Percentiles rank a stretch among this genome's conserved stretches.
Conservation (phyloP, 2,888 invertebrate genomes). For the Ophraella communa region DNA sequence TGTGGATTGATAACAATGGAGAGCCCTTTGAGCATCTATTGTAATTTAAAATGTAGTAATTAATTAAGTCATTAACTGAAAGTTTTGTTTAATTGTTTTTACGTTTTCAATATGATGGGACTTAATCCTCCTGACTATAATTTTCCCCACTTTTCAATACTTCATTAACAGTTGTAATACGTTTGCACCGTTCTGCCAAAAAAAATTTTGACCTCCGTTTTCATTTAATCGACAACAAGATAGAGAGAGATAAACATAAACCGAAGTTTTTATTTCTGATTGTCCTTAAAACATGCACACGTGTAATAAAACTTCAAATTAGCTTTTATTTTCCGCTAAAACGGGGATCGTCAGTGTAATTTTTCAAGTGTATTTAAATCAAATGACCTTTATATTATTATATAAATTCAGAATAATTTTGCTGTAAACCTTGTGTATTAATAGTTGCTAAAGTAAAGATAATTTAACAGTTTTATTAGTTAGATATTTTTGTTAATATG, state of each 20-base stretch:
- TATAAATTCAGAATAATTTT: background rate
- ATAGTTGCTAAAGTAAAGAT: background rate
- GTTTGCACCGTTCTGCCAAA: conserved; percentile 1
- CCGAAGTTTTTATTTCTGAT: background rate
- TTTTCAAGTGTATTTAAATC: background rate
- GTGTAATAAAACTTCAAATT: background rate
- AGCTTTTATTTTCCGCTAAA: background rate
- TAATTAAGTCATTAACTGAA: too few relatives aligned
- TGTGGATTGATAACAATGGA: too few relatives aligned
- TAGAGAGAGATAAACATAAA: too few relatives aligned
- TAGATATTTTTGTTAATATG: too few relatives aligned
- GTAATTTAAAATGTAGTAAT: too few relatives aligned
- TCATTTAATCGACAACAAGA: conserved; percentile 3
- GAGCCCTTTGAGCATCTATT: too few relatives aligned
- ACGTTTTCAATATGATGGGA: too few relatives aligned
- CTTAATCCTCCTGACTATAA: conserved; percentile 1
- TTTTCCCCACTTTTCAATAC: background rate
- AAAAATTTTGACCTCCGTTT: conserved; percentile 4
- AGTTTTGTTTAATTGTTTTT: too few relatives aligned
- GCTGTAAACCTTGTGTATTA: background rate
- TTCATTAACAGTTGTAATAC: background rate
- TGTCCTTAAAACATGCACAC: conserved; percentile 3
- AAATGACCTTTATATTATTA: background rate
- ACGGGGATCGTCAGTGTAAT: background rate
- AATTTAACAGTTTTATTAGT: too few relatives aligned